Evolutionary conservation across 2,113 vertebrate species (phyloP), one percentile per base, ranked within the genome.

Genomic region (Dasypus novemcinctus): DNA sequence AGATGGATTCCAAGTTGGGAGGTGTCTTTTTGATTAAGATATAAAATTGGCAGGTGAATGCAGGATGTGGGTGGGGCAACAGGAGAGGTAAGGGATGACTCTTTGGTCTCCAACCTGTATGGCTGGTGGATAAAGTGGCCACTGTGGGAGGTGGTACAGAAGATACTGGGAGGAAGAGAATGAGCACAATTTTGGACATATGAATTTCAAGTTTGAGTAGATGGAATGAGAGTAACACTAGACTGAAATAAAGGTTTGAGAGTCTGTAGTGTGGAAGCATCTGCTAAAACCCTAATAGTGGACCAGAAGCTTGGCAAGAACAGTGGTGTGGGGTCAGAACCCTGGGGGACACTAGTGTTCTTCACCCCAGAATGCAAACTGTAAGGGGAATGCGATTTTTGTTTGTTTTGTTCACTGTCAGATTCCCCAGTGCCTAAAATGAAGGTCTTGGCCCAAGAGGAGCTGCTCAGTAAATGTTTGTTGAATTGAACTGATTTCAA

Each of bases 241-340:
- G 54, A 20, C 4, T 6, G 20, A 52, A 25, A 4, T 18, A 4
- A 3, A 0, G 74, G 11, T 17, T 0, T 33, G 6, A n/a, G 29
- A 18, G 54, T 4, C 46, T 20, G 5, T 5, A 21, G 43, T 2
- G 2, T 7, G 25, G 0, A 3, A 2, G 31, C 2, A 21, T 5
- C 0, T 3, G 17, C 0, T 1, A 49, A 29, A 29, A 64, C 27
- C 29, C 29, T 33, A 21, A 57, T 29, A 64, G 63, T 14, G 20
- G 59, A 31, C 33, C 13, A 6, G 9, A 13, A 27, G 71, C 21
- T 12, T 12, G 14, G 23, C 8, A 5, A 31, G 79, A 79, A 10
- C 4, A 14, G 7, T 21, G 1, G 7, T 0, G 0, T 18, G 7
- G 36, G 2, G 41, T 23, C 29, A 5, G 46, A 27, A 49, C 31